Evolutionary conservation across 92 coral and sea anemone genomes (phyloP), one percentile per base, ranked within the genome.

Genomic region (Porites divaricata): DNA sequence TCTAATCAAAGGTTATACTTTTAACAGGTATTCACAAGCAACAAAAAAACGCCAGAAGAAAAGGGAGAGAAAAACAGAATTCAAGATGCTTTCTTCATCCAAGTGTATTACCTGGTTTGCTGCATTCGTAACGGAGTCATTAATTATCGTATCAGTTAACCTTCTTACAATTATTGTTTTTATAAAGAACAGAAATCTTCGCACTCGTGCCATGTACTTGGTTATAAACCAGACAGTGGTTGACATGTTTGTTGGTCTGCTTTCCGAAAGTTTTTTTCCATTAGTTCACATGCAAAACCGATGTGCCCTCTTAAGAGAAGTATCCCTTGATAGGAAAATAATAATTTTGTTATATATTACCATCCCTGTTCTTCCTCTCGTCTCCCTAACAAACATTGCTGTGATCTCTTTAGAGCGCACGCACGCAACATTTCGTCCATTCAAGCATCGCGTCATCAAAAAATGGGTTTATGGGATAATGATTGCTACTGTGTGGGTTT

Each of bases 401-500:
- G 72, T 64, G 74, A 84, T 89, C 41, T 84, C 92, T 48, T 67
- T 89, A 26, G 92, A 89, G 77, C 85, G 92, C 77, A 84, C 72
- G 92, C 86, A 62, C 72, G 89, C 92, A 10, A 84, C 89, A 49
- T 80, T 84, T 7, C 80, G 84, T 74, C 92, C 92, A 72, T 83
- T 79, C 66, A 87, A 85, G 74, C 92, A 89, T 84, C 92, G 92
- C 2, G 70, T 63, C 19, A 72, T 87, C 59, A 75, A 66, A 75
- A 35, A 35, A 35, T 35, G 45, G 45, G 3, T 35, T 6, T 35
- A 35, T 6, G 45, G 45, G 45, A 6, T 35, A 35, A 6, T 6
- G 4, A 35, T 35, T 35, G 4, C 45, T 35, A 6, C 45, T 35
- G 45, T 35, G 6, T 35, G 45, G 45, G 4, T 35, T 35, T 35